Base-by-base conservation (phyloP, 2,797 vertebrate species). In the Bradypodion ventrale region DNA sequence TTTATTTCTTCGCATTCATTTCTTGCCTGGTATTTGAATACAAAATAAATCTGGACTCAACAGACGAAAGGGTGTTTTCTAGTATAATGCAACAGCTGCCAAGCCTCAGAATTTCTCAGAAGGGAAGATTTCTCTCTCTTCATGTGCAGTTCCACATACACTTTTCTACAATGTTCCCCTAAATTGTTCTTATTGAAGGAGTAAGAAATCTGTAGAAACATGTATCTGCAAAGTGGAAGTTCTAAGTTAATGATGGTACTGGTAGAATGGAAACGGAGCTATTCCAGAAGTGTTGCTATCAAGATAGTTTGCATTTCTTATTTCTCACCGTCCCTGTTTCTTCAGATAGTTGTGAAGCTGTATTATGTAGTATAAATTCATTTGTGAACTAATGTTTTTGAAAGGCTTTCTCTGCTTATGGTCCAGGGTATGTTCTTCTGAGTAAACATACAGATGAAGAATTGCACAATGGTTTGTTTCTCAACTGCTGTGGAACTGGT, bases 1-100 rank as follows among this genome's bases (percentile, higher is more conserved):
- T 92, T 56, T 86, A 65, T 76, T 72, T 83, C 49, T 87, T 83
- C 85, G 87, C 62, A 85, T 92, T 86, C 88, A 82, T 87, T 65
- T 87, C 81, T 91, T 92, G 90, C 83, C 85, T 92, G 75, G 16
- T 87, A 88, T 69, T 83, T 89, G 77, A 83, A 78, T 88, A 42
- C 59, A 91, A 60, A 87, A 29, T 70, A 90, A 85, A 73, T 46
- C 69, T 83, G 60, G 68, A 80, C 44, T 81, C 37, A 25, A 66
- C 37, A 75, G 82, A n/a, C 82, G 62, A 78, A 81, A 73, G 15
- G 69, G 74, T 74, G 35, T 65, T 85, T 90, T 87, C 82, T 52
- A 87, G 29, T 66, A 70, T 25, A 85, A 85, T 74, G 85, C 76
- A 90, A 81, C 5, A 70, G 83, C 82, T 88, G 77, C 86, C 84